phyloP scores from a whole-genome alignment of 2,888 invertebrate species.

The Ormyrus nitidulus region DNA sequence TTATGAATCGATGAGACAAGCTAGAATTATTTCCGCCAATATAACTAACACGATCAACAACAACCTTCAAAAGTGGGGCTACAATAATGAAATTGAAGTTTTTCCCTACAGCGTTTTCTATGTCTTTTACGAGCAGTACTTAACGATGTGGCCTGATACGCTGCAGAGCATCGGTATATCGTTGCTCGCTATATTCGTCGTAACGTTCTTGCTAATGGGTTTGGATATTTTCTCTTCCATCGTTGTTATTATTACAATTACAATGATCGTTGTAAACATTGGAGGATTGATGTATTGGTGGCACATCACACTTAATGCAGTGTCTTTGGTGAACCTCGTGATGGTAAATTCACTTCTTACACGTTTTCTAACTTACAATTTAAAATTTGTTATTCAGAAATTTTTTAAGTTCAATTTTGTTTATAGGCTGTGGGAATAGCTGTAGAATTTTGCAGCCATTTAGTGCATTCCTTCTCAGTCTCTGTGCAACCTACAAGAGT shows the following conservation, averaged over 20 bases:
- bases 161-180: slow-evolving; percentile 92
- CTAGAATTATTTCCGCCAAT: slow-evolving; percentile 87
- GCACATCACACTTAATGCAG: slow-evolving; percentile 96
- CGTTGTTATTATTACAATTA: slow-evolving; percentile 92
- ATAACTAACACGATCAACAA: slow-evolving; percentile 86
- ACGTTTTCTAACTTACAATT: slow-evolving; percentile 18
- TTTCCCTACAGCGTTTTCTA: slow-evolving; percentile 97
- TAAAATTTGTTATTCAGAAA: slow-evolving; percentile 16
- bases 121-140: slow-evolving; percentile 99
- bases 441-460: slow-evolving; percentile 98
- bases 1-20: slow-evolving; percentile 89
- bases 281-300: slow-evolving; percentile 98
- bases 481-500: slow-evolving; percentile 85
- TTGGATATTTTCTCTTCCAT: slow-evolving; percentile 94
- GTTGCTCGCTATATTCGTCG: slow-evolving; percentile 93
- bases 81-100: slow-evolving; percentile 80
- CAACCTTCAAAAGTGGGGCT: slow-evolving; percentile 77
- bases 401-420: no score
- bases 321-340: slow-evolving; percentile 96
- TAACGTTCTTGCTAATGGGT: slow-evolving; percentile 94
- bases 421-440: slow-evolving; percentile 95
- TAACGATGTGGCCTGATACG: slow-evolving; percentile 96
- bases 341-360: slow-evolving; percentile 79
- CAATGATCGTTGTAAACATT: slow-evolving; percentile 94
- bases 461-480: slow-evolving; percentile 93